These are phyloP conservation scores for Gymnoscelis rufifasciata DNA, from an alignment of 2,888 invertebrate genomes.

Conservation along the genomic window DNA sequence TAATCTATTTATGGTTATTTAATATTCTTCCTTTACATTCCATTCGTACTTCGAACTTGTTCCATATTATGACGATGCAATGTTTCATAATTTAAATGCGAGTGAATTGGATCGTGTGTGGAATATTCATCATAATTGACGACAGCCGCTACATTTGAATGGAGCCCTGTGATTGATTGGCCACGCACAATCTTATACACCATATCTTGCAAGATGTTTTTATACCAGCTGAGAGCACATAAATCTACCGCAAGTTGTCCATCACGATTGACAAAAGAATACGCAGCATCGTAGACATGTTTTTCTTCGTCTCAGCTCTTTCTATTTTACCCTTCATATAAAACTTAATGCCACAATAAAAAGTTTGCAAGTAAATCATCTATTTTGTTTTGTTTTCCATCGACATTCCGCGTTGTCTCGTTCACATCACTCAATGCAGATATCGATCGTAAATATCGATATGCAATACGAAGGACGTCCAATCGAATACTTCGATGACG, in stretches of 20 bases:
- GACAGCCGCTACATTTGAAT: constrained; percentile 49
- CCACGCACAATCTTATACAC: constrained; percentile 41
- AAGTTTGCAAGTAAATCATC: constrained; percentile 3
- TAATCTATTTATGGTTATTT: no score
- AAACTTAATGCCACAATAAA: constrained; percentile 1
- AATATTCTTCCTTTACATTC: no score
- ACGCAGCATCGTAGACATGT: constrained; percentile 15
- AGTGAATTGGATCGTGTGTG: constrained; percentile 46
- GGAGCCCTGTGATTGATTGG: constrained; percentile 46
- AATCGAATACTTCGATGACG: constrained; percentile 29
- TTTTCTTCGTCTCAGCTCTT: constrained; percentile 14
- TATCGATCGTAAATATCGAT: constrained; percentile 36
- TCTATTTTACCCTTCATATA: constrained; percentile 12
- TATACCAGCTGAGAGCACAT: constrained; percentile 21
- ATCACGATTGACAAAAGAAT: constrained; percentile 29
- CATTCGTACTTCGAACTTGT: constrained; percentile 5
- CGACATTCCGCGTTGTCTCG: constrained; percentile 19
- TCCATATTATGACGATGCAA: constrained; percentile 31
- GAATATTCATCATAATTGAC: constrained; percentile 52
- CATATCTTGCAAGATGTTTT: constrained; percentile 35
- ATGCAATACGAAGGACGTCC: constrained; percentile 31
- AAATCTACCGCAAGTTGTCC: constrained; percentile 36
- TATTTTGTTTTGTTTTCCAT: constrained; percentile 6
- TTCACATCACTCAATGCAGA: constrained; percentile 24
- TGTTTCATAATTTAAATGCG: constrained; percentile 50